phyloP scores from a whole-genome alignment of 2,113 vertebrate species.

The Poecile atricapillus region DNA sequence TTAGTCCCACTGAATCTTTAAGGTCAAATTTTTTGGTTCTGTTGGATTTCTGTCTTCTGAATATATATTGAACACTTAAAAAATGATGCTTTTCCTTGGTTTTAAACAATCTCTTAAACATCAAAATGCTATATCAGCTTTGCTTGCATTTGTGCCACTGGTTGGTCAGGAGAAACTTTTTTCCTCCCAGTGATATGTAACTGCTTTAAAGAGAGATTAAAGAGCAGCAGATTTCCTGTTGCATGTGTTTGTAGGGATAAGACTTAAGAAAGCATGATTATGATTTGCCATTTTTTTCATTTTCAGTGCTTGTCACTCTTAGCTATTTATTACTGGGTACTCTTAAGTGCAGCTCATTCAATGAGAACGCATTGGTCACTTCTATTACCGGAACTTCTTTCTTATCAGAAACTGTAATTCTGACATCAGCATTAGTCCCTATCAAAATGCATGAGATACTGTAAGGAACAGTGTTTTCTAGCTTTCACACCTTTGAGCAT shows the following conservation, averaged over 20 bases:
- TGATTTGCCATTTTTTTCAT: background rate
- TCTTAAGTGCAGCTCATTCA: background rate
- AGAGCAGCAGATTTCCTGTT: background rate
- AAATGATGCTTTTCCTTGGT: background rate
- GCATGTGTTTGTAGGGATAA: background rate
- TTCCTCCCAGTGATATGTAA: background rate
- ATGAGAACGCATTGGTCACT: background rate
- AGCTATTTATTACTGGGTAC: background rate
- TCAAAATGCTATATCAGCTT: background rate
- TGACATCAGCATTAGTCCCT: background rate
- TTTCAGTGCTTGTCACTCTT: background rate
- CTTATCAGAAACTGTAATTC: background rate
- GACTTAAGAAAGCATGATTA: background rate
- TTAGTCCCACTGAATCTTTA: background rate
- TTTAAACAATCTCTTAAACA: background rate
- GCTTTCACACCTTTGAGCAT: background rate
- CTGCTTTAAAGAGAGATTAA: background rate
- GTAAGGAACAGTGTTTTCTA: background rate
- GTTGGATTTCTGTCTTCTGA: background rate
- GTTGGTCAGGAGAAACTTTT: background rate
- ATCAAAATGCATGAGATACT: background rate
- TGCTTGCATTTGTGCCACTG: background rate
- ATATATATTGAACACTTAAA: background rate
- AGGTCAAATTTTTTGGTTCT: background rate
- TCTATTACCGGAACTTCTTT: background rate